These are phyloP conservation scores for Hyposmocoma kahamanoa DNA, from an alignment of 1,140 invertebrate genomes.

Conservation along the genomic window DNA sequence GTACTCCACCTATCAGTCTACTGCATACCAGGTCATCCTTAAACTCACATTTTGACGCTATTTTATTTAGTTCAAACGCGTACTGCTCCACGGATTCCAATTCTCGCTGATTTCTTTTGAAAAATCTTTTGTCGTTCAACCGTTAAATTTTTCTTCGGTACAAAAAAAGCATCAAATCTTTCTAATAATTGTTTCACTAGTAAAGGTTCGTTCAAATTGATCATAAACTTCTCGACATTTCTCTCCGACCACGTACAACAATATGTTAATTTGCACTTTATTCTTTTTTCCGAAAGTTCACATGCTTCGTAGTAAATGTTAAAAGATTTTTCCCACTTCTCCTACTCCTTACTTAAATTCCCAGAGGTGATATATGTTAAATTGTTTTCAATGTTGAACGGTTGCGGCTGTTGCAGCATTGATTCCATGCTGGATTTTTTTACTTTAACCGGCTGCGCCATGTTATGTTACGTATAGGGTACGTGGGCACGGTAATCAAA, in stretches of 20 bases:
- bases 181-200: constrained; percentile 7
- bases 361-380: constrained; percentile 12
- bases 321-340: constrained; percentile 17
- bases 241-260: constrained; percentile 11
- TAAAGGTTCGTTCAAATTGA: constrained; percentile 13
- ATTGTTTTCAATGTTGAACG: constrained; percentile 7
- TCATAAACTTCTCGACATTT: constrained; percentile 19
- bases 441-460: constrained; percentile 4
- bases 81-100: constrained; percentile 17
- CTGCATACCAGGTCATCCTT: constrained; percentile 16
- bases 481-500: too few species aligned
- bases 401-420: constrained; percentile 3
- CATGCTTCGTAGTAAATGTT: constrained; percentile 21
- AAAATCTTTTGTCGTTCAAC: constrained; percentile 24
- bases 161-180: constrained; percentile 19
- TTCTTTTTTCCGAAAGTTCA: constrained; percentile 12
- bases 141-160: constrained; percentile 21
- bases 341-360: constrained; percentile 13
- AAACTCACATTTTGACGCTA: constrained; percentile 21
- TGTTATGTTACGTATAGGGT: too few species aligned
- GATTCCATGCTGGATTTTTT: constrained; percentile 5
- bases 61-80: constrained; percentile 18
- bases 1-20: constrained; percentile 14
- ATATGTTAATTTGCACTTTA: constrained; percentile 13
- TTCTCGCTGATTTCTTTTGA: constrained; percentile 16